phyloP scores from a whole-genome alignment of 1,140 invertebrate genomes.

The Steinernema feltiae region DNA sequence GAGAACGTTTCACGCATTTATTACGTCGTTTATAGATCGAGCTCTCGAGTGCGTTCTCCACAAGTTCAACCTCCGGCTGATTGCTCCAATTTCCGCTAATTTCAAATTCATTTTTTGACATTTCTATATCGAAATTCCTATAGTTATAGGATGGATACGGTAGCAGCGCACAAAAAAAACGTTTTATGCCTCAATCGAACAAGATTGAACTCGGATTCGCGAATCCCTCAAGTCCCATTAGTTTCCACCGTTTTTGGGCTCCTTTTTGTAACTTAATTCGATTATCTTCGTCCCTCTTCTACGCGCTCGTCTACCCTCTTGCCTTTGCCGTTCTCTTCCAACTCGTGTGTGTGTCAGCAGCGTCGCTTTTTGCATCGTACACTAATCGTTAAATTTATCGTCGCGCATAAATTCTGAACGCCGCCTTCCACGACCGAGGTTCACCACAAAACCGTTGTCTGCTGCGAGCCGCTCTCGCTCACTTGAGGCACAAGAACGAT shows the following conservation, averaged over 20 bases:
- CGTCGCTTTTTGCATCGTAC: not conserved
- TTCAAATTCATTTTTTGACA: too few species aligned
- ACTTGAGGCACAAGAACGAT: too few species aligned
- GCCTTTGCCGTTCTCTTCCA: not conserved
- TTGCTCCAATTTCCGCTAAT: too few species aligned
- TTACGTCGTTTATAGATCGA: too few species aligned
- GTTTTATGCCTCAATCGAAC: not conserved
- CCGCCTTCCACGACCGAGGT: not conserved
- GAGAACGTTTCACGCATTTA: too few species aligned
- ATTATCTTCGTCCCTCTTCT: too few species aligned
- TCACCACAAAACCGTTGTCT: not conserved
- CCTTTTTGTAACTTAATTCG: constrained; percentile 4
- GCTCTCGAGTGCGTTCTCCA: too few species aligned
- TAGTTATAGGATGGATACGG: too few species aligned
- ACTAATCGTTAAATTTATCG: constrained; percentile 6
- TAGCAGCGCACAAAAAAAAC: too few species aligned
- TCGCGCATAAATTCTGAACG: constrained; percentile 11
- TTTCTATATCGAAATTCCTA: too few species aligned
- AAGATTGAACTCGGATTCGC: not conserved
- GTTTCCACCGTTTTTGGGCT: not conserved
- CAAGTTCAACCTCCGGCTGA: too few species aligned
- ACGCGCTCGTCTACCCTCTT: too few species aligned
- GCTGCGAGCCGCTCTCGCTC: not conserved
- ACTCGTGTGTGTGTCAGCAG: not conserved
- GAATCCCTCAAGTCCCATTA: not conserved